Conservation (phyloP, 2,888 invertebrate species). For the Meandrusa payeni region DNA sequence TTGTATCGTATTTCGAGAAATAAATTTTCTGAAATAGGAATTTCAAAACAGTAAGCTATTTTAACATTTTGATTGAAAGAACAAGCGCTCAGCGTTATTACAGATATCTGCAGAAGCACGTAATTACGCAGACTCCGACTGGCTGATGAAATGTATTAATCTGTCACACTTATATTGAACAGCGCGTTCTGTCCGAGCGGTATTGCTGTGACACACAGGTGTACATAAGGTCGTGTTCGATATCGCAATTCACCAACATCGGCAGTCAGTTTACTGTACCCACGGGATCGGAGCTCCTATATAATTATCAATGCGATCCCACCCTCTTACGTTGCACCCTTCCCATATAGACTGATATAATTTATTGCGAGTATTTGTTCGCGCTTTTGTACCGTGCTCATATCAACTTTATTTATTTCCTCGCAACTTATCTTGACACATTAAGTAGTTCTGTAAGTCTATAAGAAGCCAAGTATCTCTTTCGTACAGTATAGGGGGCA, state of each 20-base stretch:
- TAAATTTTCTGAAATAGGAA: too few relatives aligned
- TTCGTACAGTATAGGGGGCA: constrained; percentile 12
- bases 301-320: constrained; percentile 39
- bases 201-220: constrained; percentile 45
- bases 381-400: constrained; percentile 22
- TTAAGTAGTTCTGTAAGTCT: constrained; percentile 26
- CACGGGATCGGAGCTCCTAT: constrained; percentile 47
- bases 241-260: constrained; percentile 48
- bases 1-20: too few relatives aligned
- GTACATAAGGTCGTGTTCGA: constrained; percentile 37
- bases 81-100: too few relatives aligned
- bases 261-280: constrained; percentile 53
- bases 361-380: constrained; percentile 26
- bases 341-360: constrained; percentile 23
- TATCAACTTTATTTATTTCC: constrained; percentile 27
- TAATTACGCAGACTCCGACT: too few relatives aligned
- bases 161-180: constrained; percentile 1
- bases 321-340: constrained; percentile 24
- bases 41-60: too few relatives aligned
- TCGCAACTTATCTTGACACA: constrained; percentile 26
- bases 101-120: too few relatives aligned
- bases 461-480: constrained; percentile 23
- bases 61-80: too few relatives aligned
- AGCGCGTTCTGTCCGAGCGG: constrained; percentile 27
- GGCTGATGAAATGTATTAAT: too few relatives aligned